Evolutionary conservation across 2,797 vertebrate genomes (phyloP).

Genomic region (Bufotes viridis): DNA sequence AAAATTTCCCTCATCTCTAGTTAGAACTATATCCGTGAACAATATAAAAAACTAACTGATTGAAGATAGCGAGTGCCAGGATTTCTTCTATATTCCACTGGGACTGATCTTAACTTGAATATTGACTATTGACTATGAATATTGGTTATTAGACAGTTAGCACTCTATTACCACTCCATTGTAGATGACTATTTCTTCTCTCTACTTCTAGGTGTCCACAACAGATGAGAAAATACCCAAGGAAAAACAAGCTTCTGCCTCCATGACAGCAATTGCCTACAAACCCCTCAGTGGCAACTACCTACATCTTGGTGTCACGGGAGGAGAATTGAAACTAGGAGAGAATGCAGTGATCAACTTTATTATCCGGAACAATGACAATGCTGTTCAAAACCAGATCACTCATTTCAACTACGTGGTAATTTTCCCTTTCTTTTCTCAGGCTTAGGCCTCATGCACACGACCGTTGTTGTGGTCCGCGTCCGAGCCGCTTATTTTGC

Average conservation of each 20-base stretch:
- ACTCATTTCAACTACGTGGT: conserved; percentile 83
- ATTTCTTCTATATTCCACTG: too few relatives aligned
- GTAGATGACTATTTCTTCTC: neutral
- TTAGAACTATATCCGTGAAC: too few relatives aligned
- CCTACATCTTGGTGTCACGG: conserved; percentile 75
- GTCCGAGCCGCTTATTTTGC: too few relatives aligned
- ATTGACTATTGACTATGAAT: too few relatives aligned
- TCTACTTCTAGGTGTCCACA: conserved; percentile 73
- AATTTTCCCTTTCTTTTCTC: neutral
- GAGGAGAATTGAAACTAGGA: conserved; percentile 67
- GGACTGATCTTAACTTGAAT: too few relatives aligned
- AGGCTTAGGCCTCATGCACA: too few relatives aligned
- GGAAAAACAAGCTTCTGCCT: conserved; percentile 72
- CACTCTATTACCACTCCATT: neutral
- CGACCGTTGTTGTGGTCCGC: too few relatives aligned
- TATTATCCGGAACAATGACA: conserved; percentile 66
- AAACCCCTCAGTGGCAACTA: conserved; percentile 67
- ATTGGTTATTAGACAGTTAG: neutral
- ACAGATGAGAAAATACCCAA: rapidly evolving
- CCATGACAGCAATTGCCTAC: conserved; percentile 75
- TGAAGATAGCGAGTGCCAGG: too few relatives aligned
- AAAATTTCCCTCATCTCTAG: too few relatives aligned
- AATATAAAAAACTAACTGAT: too few relatives aligned
- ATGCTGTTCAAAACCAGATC: neutral
- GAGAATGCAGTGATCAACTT: conserved; percentile 75